Percentiles rank a stretch among this genome's conserved stretches.
Evolutionary conservation across 1,140 invertebrate genomes (phyloP).

Genomic region (Ditylenchus dipsaci): DNA sequence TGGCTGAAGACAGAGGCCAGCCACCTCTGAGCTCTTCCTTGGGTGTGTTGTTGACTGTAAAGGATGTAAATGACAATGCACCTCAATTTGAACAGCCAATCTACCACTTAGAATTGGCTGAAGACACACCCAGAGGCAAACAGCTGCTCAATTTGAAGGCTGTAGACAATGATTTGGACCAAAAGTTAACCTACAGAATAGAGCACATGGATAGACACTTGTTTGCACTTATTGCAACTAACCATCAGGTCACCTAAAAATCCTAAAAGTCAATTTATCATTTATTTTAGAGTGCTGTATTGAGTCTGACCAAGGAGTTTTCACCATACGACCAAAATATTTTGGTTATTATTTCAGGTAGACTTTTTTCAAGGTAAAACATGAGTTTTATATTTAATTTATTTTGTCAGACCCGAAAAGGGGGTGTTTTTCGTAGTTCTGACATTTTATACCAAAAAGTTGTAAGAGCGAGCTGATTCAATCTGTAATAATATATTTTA

Average conservation of each 20-base stretch:
- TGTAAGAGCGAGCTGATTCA: too few species aligned
- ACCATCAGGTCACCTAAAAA: constrained; percentile 28
- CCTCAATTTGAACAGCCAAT: constrained; percentile 72
- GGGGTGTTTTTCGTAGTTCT: too few species aligned
- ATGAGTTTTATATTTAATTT: too few species aligned
- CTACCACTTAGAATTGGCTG: constrained; percentile 46
- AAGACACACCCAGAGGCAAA: constrained; percentile 46
- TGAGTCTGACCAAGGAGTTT: constrained; percentile 39
- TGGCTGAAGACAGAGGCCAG: constrained; percentile 45
- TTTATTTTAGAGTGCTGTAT: constrained; percentile 41
- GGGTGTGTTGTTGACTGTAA: constrained; percentile 74
- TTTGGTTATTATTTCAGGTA: constrained; percentile 29
- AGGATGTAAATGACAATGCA: constrained; percentile 88
- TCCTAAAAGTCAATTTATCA: neutral
- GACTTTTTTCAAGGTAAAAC: too few species aligned
- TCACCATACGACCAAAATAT: constrained; percentile 35
- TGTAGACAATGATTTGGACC: constrained; percentile 39
- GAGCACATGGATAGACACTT: constrained; percentile 33
- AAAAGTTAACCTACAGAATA: constrained; percentile 50
- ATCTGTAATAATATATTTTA: too few species aligned
- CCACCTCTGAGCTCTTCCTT: constrained; percentile 46
- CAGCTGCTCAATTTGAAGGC: constrained; percentile 47
- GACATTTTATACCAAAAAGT: too few species aligned
- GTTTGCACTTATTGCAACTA: constrained; percentile 44
- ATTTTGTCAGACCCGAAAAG: too few species aligned